Percentiles rank a stretch among this genome's conserved stretches.
Conservation (phyloP, 1,140 invertebrate species). For the Pseudomyrmex sp. region DNA sequence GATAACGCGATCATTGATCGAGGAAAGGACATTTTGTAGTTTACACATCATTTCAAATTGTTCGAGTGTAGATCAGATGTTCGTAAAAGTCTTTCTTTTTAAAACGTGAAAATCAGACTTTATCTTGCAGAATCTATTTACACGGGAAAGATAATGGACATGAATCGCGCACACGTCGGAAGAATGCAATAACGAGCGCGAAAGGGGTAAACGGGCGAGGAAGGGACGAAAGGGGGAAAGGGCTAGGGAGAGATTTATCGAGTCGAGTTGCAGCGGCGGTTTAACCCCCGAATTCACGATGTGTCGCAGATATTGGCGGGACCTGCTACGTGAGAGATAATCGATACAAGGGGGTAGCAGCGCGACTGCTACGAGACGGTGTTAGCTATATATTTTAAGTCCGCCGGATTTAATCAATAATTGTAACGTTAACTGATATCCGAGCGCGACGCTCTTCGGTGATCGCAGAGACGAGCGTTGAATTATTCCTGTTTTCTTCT, state of each 20-base stretch:
- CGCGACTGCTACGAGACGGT: constrained; percentile 59
- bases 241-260: constrained; percentile 40
- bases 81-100: no score
- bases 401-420: constrained; percentile 65
- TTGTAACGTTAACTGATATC: constrained; percentile 60
- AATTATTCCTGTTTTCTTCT: constrained; percentile 14
- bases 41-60: background rate
- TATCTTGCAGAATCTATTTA: constrained; percentile 26
- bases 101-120: no score
- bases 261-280: constrained; percentile 47
- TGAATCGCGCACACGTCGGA: constrained; percentile 15
- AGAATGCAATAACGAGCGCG: constrained; percentile 49
- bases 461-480: constrained; percentile 20
- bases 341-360: constrained; percentile 64
- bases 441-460: constrained; percentile 27
- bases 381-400: constrained; percentile 60
- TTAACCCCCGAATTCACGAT: constrained; percentile 61
- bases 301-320: constrained; percentile 58
- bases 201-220: background rate
- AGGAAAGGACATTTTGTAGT: background rate
- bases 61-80: no score
- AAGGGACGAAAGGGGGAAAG: background rate
- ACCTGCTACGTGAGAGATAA: constrained; percentile 62
- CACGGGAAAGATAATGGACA: constrained; percentile 29
- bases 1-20: constrained; percentile 42